These are phyloP conservation scores for Pelecanus crispus DNA, from an alignment of 2,113 vertebrate species.

Conservation along the genomic window DNA sequence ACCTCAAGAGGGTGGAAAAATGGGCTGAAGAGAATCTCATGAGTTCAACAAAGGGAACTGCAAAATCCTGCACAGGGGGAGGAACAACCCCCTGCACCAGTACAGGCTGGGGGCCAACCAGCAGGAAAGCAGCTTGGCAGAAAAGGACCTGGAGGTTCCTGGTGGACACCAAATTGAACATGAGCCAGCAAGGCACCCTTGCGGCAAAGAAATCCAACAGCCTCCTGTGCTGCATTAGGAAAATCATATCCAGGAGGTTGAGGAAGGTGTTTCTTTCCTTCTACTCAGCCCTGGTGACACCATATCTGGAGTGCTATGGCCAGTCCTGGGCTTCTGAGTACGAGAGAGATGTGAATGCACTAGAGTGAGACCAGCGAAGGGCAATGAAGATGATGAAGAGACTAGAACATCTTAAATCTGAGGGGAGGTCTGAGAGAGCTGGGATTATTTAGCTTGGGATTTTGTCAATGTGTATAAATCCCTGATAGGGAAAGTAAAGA, in stretches of 20 bases:
- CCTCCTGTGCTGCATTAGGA: background rate
- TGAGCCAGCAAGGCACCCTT: background rate
- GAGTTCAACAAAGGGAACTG: background rate
- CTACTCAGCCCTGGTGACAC: background rate
- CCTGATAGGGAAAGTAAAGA: background rate
- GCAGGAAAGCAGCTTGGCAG: background rate
- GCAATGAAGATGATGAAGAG: background rate
- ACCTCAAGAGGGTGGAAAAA: background rate
- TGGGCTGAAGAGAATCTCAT: background rate
- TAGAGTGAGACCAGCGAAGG: background rate
- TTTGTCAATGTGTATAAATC: background rate
- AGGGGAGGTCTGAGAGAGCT: background rate
- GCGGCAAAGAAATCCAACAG: background rate
- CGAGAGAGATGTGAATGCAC: background rate
- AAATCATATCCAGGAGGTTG: background rate
- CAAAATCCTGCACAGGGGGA: background rate
- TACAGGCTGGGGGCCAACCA: fast-evolving
- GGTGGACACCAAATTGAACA: background rate
- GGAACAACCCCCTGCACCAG: background rate
- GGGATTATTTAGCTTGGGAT: background rate
- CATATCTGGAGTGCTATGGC: background rate
- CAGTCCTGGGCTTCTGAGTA: background rate
- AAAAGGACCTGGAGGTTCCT: background rate
- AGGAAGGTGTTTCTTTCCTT: background rate
- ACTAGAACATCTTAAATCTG: background rate